Conservation (phyloP, 2,888 invertebrate species). For the Ditula angustiorana region DNA sequence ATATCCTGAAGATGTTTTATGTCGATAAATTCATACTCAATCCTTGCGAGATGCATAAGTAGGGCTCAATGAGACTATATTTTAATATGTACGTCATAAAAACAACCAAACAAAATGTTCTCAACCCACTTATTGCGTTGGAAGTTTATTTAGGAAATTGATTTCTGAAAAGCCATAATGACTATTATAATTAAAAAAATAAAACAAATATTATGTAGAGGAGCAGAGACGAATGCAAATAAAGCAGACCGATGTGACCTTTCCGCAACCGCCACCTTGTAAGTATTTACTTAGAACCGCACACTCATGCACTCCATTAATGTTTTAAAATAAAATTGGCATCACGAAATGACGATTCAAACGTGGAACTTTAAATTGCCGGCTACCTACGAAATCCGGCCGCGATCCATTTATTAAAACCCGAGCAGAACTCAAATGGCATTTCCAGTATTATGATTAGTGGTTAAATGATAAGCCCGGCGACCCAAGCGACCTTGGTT, state of each 20-base stretch:
- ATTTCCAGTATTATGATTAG: conserved; percentile 81
- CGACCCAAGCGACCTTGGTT: conserved; percentile 82
- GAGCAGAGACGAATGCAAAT: neutral
- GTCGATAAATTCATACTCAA: neutral
- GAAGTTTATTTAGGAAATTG: too few species aligned
- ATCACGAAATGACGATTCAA: conserved; percentile 57
- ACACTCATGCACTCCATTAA: conserved; percentile 37
- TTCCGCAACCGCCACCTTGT: conserved; percentile 9
- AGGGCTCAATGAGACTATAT: too few species aligned
- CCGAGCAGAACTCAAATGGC: conserved; percentile 78
- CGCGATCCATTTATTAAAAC: conserved; percentile 75
- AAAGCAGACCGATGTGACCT: conserved; percentile 1
- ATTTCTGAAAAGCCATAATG: too few species aligned
- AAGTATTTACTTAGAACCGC: conserved; percentile 38
- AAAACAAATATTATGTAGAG: neutral
- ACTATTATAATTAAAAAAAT: too few species aligned
- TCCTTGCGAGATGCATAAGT: too few species aligned
- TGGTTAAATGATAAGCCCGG: conserved; percentile 80
- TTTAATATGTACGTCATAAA: too few species aligned
- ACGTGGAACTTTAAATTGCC: conserved; percentile 69
- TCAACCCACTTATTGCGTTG: too few species aligned
- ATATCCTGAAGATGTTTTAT: conserved; percentile 36
- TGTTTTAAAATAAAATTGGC: conserved; percentile 53
- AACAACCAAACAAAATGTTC: too few species aligned
- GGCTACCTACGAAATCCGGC: conserved; percentile 62